phyloP scores from a whole-genome alignment of 2,113 vertebrate species.

The Gasterosteus aculeatus region DNA sequence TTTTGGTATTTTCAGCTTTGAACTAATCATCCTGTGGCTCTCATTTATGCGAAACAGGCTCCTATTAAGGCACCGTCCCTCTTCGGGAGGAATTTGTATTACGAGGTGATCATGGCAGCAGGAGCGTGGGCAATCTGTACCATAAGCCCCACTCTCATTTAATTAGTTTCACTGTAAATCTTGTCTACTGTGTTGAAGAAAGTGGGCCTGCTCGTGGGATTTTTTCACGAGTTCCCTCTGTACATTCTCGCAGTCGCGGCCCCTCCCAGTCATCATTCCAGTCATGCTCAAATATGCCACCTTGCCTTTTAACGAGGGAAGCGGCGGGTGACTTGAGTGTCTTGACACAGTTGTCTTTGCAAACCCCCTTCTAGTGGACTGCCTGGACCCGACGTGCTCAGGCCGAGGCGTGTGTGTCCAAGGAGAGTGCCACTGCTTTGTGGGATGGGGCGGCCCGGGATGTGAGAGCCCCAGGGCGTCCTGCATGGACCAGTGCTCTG shows the following conservation, averaged over 20 bases:
- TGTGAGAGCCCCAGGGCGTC: conserved; percentile 93
- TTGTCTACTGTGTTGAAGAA: conserved; percentile 29
- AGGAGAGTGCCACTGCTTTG: conserved; percentile 95
- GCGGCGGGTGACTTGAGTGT: conserved; percentile 54
- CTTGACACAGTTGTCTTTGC: conserved; percentile 46
- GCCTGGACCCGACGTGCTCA: conserved; percentile 95
- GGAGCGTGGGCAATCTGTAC: conserved; percentile 61
- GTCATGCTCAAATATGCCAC: conserved; percentile 35
- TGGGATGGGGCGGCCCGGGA: conserved; percentile 94
- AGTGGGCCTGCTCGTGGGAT: conserved; percentile 7
- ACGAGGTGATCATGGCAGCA: conserved; percentile 48
- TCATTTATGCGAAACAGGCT: conserved; percentile 55
- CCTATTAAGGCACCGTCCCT: conserved; percentile 29
- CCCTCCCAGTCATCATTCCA: conserved; percentile 40
- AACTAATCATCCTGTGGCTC: conserved; percentile 46
- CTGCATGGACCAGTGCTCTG: conserved; percentile 96
- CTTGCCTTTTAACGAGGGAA: conserved; percentile 36
- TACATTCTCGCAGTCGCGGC: conserved; percentile 15
- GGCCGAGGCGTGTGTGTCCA: conserved; percentile 93
- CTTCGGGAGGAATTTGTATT: conserved; percentile 51
- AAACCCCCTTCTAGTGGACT: conserved; percentile 87
- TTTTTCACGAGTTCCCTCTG: conserved; percentile 17
- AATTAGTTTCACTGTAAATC: conserved; percentile 64
- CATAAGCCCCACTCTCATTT: conserved; percentile 45
- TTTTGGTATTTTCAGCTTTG: conserved; percentile 40